Evolutionary conservation across 2,113 vertebrate genomes (phyloP).

Genomic region (Eulemur macaco): DNA sequence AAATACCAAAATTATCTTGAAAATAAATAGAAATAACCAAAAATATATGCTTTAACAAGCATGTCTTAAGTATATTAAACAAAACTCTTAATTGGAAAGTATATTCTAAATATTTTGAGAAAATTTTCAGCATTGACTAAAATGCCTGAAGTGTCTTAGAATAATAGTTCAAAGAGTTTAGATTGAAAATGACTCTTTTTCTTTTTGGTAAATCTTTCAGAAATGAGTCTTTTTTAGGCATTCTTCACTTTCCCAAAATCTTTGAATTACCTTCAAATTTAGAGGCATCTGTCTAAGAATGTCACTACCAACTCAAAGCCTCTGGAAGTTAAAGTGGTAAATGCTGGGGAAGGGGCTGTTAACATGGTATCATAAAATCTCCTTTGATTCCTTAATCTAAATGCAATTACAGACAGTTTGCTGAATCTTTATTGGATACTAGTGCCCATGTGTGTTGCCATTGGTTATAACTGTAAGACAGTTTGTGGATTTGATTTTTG

Average conservation of each 20-base stretch:
- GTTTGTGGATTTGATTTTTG: background rate
- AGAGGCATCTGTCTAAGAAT: background rate
- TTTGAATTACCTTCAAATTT: background rate
- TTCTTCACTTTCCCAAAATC: background rate
- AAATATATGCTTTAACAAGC: background rate
- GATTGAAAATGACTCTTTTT: background rate
- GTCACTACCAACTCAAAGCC: background rate
- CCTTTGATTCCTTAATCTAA: background rate
- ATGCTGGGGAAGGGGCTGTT: background rate
- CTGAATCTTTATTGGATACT: background rate
- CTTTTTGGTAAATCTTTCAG: background rate
- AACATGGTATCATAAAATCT: background rate
- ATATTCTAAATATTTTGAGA: background rate
- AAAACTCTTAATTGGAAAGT: background rate
- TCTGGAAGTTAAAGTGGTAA: background rate
- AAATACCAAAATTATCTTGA: background rate
- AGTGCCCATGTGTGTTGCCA: background rate
- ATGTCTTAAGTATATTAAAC: background rate
- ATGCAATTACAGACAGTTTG: background rate
- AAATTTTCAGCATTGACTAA: background rate
- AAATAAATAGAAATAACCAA: background rate
- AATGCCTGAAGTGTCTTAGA: background rate
- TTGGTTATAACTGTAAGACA: background rate
- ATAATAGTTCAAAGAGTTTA: background rate
- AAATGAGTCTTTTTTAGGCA: background rate